Evolutionary conservation across 2,113 vertebrate genomes (phyloP).

Genomic region (Octodon degus): DNA sequence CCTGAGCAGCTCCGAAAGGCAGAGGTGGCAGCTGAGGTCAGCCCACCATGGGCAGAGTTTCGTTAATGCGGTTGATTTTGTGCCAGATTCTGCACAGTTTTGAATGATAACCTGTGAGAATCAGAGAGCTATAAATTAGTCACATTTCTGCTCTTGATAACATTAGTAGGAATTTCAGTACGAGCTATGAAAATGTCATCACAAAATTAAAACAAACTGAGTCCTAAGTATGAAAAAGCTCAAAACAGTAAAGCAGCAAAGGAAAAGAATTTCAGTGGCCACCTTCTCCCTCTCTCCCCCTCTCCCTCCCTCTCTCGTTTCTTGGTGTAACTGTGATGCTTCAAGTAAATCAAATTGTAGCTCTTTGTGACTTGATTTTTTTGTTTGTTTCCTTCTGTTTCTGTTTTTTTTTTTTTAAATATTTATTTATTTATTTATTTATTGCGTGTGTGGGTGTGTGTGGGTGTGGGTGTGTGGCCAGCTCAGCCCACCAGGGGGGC

Average conservation of each 20-base stretch:
- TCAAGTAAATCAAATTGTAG: neutral
- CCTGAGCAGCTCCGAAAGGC: neutral
- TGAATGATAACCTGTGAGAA: neutral
- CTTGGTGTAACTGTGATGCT: neutral
- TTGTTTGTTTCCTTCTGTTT: neutral
- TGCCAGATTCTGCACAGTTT: neutral
- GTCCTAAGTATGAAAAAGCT: neutral
- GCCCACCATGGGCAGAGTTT: neutral
- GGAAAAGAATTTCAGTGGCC: neutral
- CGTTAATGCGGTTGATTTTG: neutral
- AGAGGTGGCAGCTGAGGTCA: neutral
- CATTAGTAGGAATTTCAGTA: neutral
- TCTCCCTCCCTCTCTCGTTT: neutral
- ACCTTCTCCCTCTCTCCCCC: no score
- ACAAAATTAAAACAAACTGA: slow-evolving; percentile 25
- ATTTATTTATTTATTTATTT: no score
- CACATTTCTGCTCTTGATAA: neutral
- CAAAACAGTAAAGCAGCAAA: neutral
- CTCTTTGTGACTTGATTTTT: neutral
- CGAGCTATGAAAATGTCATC: neutral
- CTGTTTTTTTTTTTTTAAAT: no score
- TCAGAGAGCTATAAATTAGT: neutral
- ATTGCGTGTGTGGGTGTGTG: no score
- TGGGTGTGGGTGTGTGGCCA: no score
- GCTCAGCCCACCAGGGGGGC: no score